Percentiles rank a stretch among this genome's conserved stretches.
Evolutionary conservation across 2,797 vertebrate species (phyloP).

Genomic region (Phyllotis vaccarum): DNA sequence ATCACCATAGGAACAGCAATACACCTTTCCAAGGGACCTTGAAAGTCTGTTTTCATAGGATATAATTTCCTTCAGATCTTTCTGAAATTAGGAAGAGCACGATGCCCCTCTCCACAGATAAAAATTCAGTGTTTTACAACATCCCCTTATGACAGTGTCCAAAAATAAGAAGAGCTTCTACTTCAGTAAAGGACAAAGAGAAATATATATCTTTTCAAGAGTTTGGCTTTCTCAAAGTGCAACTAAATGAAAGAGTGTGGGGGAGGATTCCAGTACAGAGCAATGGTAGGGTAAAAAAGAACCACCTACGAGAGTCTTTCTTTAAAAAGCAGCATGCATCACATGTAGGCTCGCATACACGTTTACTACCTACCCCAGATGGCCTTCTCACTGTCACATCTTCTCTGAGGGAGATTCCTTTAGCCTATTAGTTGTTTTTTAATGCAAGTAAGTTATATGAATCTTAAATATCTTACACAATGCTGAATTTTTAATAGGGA

Average conservation of each 20-base stretch:
- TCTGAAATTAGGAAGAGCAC: slow-evolving; percentile 38
- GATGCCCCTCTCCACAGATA: slow-evolving; percentile 40
- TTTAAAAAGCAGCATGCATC: slow-evolving; percentile 74
- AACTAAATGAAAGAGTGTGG: slow-evolving; percentile 76
- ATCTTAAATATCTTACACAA: not conserved
- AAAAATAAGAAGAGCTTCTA: slow-evolving; percentile 63
- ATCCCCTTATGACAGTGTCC: slow-evolving; percentile 50
- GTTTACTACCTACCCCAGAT: slow-evolving; percentile 71
- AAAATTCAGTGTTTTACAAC: slow-evolving; percentile 58
- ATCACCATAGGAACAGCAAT: not conserved
- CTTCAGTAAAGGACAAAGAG: slow-evolving; percentile 62
- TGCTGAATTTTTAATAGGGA: slow-evolving; percentile 26
- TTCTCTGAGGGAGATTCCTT: not conserved
- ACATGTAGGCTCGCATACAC: slow-evolving; percentile 8
- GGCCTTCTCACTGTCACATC: slow-evolving; percentile 6
- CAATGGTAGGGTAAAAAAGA: slow-evolving; percentile 79
- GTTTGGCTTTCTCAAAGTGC: slow-evolving; percentile 78
- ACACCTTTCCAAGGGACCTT: not conserved
- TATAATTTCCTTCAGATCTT: not conserved
- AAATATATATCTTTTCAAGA: slow-evolving; percentile 68
- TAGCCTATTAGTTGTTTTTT: not conserved
- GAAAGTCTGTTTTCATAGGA: not conserved
- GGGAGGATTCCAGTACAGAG: slow-evolving; percentile 79
- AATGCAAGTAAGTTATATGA: not conserved
- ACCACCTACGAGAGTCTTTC: slow-evolving; percentile 80